Evolutionary conservation across 1,140 invertebrate species (phyloP), one percentile per base, ranked within the genome.

Genomic region (Apis dorsata): DNA sequence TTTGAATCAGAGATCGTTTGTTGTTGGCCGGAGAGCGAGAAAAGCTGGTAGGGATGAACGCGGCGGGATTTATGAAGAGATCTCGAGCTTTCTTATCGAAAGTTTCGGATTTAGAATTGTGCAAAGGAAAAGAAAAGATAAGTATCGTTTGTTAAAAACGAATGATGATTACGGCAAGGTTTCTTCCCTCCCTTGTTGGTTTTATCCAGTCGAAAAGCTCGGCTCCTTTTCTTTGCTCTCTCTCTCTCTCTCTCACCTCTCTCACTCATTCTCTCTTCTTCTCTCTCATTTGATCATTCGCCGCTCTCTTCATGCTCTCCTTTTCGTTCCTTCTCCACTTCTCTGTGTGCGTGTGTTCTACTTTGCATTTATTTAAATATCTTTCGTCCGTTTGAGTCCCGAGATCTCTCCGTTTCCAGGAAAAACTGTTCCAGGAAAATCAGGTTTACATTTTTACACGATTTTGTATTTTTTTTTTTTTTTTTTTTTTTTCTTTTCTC

Each of bases 291-390:
- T 79, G 79, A 53, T 86, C 85, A 79, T 80, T 87, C 62, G 80
- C 79, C 79, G 63, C 62, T 85, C 66, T 79, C 76, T 55, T 87
- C 75, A 79, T 62, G 19, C 75, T 82, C 82, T 81, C 60, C 13
- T 0, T 62, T 59, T 12, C 15, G 1, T 51, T 55, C 63, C 12
- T 44, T 44, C 15, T 75, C 59, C 68, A 12, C 28, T 57, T 68
- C 73, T 53, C 63, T 79, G 84, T 81, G 84, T 88, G 86, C 75
- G 87, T 85, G 86, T 88, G 81, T 81, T 88, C 75, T 86, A 87
- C 76, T 70, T 72, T 88, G 73, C 77, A 85, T 85, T 75, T 81
- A 68, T 81, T 59, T 65, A 77, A 79, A 59, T 72, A 71, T 55
- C 68, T 60, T 57, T 57, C 51, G 74, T 75, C 55, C 63, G 72